phyloP scores from a whole-genome alignment of 2,113 vertebrate genomes.

The Cyphomyrus discorhynchus region DNA sequence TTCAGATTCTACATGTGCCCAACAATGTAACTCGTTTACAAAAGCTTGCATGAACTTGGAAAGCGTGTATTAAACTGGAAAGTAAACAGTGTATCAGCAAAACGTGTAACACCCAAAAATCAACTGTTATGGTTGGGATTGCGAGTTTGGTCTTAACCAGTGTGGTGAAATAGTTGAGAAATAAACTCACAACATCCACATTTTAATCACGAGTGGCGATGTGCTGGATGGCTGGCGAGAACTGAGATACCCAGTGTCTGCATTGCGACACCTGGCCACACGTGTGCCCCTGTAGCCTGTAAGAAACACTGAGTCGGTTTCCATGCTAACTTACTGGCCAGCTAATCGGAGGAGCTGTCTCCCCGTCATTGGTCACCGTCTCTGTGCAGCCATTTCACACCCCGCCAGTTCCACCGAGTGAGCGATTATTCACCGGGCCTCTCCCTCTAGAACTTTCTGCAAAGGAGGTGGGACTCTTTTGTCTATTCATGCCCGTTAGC shows the following conservation, averaged over 20 bases:
- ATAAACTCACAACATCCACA: background rate
- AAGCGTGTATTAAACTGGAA: background rate
- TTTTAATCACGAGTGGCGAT: background rate
- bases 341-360: conserved; percentile 29
- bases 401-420: conserved; percentile 5
- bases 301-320: background rate
- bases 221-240: background rate
- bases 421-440: conserved; percentile 29
- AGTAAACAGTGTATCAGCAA: background rate
- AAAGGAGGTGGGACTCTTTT: background rate
- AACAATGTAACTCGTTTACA: background rate
- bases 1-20: background rate
- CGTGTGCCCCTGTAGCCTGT: conserved; percentile 30
- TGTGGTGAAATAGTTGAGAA: background rate
- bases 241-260: background rate
- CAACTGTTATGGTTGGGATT: background rate
- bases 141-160: background rate
- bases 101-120: background rate
- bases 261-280: background rate
- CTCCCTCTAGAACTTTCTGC: conserved; percentile 21
- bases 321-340: background rate
- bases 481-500: background rate
- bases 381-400: conserved; percentile 15
- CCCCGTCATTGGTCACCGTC: conserved; percentile 16
- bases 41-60: background rate